Evolutionary conservation across 2,797 vertebrate species (phyloP).

Genomic region (Pipistrellus kuhlii): DNA sequence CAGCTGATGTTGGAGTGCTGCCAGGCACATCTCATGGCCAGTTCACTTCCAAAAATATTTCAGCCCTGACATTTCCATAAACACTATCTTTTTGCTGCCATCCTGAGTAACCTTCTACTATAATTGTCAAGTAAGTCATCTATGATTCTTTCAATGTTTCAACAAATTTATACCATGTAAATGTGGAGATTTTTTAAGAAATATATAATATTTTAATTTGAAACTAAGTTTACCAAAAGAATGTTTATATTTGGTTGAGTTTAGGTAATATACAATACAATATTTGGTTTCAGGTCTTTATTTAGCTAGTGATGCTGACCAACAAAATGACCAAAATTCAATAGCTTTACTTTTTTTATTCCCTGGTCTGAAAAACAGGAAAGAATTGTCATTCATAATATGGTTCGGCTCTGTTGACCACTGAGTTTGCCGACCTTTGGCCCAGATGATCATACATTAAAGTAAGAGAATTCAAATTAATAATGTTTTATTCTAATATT

Average conservation of each 20-base stretch:
- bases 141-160: background rate
- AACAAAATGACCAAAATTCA: background rate
- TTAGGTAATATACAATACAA: background rate
- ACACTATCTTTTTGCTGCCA: background rate
- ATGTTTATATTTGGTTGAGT: conserved; percentile 28
- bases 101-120: background rate
- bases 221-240: background rate
- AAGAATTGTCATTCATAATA: background rate
- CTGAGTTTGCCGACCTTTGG: too few relatives aligned
- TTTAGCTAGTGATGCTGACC: background rate
- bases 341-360: background rate
- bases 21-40: background rate
- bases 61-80: background rate
- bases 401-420: background rate
- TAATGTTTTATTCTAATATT: conserved; percentile 42
- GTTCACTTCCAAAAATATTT: background rate
- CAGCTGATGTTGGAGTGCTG: background rate
- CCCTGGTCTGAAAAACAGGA: background rate
- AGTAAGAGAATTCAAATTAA: conserved; percentile 48
- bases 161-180: background rate
- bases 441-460: background rate
- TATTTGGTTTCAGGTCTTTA: background rate
- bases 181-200: background rate
- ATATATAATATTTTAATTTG: background rate
- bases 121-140: background rate